A percentile compares a stretch with the other conserved stretches of the same genome.
Evolutionary conservation across 2,797 vertebrate species (phyloP).

Genomic region (Enteromius paludinosus): DNA sequence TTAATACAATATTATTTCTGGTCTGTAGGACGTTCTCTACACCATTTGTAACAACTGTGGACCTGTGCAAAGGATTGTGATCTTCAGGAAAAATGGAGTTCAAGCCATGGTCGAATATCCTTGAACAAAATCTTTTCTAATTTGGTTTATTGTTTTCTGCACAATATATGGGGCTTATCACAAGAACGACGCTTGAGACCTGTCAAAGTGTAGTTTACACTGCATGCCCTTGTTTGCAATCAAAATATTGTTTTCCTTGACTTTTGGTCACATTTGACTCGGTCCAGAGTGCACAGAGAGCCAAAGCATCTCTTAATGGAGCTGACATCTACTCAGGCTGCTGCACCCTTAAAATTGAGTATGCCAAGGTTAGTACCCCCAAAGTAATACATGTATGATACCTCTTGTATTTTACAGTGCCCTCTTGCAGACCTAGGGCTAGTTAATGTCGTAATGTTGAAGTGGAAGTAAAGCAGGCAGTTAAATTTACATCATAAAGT

Average conservation of each 20-base stretch:
- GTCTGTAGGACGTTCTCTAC: slow-evolving; percentile 90
- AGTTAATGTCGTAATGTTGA: too few relatives aligned
- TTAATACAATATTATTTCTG: slow-evolving; percentile 69
- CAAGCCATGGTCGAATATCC: slow-evolving; percentile 99
- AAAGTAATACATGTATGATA: not conserved
- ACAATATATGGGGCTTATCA: not conserved
- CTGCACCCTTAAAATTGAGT: slow-evolving; percentile 96
- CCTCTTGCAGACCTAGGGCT: not conserved
- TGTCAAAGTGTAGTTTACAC: not conserved
- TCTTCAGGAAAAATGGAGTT: slow-evolving; percentile 96
- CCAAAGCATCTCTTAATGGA: slow-evolving; percentile 95
- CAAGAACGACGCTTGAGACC: not conserved
- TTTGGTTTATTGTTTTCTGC: not conserved
- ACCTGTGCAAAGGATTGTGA: slow-evolving; percentile 95
- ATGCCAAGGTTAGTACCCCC: slow-evolving; percentile 87
- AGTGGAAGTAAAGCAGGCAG: too few relatives aligned
- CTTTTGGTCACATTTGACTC: slow-evolving; percentile 86
- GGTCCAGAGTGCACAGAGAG: slow-evolving; percentile 94
- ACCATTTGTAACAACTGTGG: slow-evolving; percentile 97
- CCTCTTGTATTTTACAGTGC: not conserved
- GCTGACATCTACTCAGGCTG: slow-evolving; percentile 97
- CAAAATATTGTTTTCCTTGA: slow-evolving; percentile 67
- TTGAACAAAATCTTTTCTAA: slow-evolving; percentile 63
- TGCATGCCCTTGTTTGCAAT: not conserved
- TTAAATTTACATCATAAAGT: too few relatives aligned